Evolutionary conservation across 2,888 invertebrate genomes (phyloP).

Genomic region (Morpho helenor): DNA sequence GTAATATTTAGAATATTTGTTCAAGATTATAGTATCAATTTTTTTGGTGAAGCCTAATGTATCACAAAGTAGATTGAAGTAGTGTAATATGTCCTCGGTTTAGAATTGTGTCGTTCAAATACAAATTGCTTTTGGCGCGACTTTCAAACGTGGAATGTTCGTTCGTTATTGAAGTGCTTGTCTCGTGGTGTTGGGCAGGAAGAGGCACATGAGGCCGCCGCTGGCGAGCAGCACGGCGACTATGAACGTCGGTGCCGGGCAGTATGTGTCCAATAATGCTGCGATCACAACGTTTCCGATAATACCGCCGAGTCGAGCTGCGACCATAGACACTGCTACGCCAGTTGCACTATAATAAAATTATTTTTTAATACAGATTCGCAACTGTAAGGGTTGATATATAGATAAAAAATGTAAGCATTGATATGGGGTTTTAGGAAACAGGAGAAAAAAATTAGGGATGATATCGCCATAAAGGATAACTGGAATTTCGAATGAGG

Average conservation of each 20-base stretch:
- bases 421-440: too few species aligned
- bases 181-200: slow-evolving; percentile 93
- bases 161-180: slow-evolving; percentile 80
- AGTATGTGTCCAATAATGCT: slow-evolving; percentile 90
- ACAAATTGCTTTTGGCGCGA: neutral
- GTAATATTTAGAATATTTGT: too few species aligned
- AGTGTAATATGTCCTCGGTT: too few species aligned
- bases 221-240: slow-evolving; percentile 91
- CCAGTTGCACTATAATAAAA: slow-evolving; percentile 87
- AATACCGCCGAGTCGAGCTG: slow-evolving; percentile 93
- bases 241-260: slow-evolving; percentile 95
- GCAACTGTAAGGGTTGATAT: neutral
- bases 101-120: too few species aligned
- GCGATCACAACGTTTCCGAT: slow-evolving; percentile 93
- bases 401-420: too few species aligned
- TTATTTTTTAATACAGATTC: neutral
- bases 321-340: slow-evolving; percentile 93
- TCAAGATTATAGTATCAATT: too few species aligned
- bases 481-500: neutral
- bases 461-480: too few species aligned
- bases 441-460: too few species aligned
- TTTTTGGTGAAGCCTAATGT: too few species aligned
- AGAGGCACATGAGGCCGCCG: slow-evolving; percentile 92
- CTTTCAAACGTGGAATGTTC: slow-evolving; percentile 8
- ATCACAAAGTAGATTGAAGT: too few species aligned